phyloP scores from a whole-genome alignment of 2,888 invertebrate species.

The Ophonus ardosiacus region DNA sequence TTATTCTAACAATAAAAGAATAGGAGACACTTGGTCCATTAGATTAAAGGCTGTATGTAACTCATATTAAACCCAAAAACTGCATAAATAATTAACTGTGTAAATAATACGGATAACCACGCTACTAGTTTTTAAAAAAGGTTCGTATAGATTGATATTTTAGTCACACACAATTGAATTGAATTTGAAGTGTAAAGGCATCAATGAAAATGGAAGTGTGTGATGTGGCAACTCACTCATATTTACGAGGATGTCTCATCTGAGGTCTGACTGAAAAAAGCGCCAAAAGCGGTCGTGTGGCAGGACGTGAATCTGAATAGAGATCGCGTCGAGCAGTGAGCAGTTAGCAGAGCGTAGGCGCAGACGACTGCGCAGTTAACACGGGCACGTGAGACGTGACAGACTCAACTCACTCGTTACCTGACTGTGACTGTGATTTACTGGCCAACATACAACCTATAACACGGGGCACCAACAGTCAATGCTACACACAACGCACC shows the following conservation, averaged over 20 bases:
- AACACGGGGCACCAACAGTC: conserved; percentile 72
- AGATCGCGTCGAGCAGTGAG: conserved; percentile 67
- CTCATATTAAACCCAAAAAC: too few species aligned
- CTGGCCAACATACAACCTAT: conserved; percentile 75
- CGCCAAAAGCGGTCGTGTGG: conserved; percentile 72
- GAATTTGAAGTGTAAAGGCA: background rate
- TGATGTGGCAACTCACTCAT: conserved; percentile 73
- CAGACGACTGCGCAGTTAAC: conserved; percentile 28
- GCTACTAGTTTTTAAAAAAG: background rate
- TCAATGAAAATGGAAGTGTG: conserved; percentile 52
- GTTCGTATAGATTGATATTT: conserved; percentile 17
- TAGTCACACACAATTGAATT: conserved; percentile 14
- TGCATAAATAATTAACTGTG: background rate
- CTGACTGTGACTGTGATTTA: conserved; percentile 70
- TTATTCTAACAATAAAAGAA: too few species aligned
- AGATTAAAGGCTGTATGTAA: too few species aligned
- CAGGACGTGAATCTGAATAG: conserved; percentile 69
- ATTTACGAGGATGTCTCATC: conserved; percentile 73
- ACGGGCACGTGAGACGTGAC: conserved; percentile 50
- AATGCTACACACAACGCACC: conserved; percentile 23
- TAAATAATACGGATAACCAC: conserved; percentile 22
- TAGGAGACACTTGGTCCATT: too few species aligned
- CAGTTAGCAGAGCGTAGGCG: conserved; percentile 36
- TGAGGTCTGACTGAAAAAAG: conserved; percentile 66
- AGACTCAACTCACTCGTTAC: conserved; percentile 69